Conservation (phyloP, 2,797 vertebrate genomes). For the Lutjanus argentimaculatus region DNA sequence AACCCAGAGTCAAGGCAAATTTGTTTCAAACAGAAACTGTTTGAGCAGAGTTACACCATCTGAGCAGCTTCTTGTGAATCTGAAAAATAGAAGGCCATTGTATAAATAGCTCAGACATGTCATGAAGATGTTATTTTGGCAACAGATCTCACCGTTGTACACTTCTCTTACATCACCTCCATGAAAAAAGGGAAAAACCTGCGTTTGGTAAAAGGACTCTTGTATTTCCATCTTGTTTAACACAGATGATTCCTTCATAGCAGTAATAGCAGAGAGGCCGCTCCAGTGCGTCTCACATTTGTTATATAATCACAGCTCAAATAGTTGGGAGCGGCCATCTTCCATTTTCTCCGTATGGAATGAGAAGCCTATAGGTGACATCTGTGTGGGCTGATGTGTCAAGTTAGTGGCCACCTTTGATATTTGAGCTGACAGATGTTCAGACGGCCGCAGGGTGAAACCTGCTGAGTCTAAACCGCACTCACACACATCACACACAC, state of each 20-base stretch:
- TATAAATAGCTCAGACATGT: not conserved
- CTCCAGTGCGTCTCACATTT: not conserved
- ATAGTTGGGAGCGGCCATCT: slow-evolving; percentile 29
- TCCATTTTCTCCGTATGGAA: slow-evolving; percentile 41
- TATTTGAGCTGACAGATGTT: slow-evolving; percentile 76
- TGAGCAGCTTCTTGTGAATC: not conserved
- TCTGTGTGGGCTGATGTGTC: slow-evolving; percentile 46
- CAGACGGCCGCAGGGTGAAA: slow-evolving; percentile 54
- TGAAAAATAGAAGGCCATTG: not conserved
- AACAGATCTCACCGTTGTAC: not conserved
- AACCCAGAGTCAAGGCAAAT: slow-evolving; percentile 10
- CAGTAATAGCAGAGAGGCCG: not conserved
- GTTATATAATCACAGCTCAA: slow-evolving; percentile 27
- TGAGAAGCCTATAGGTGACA: slow-evolving; percentile 52
- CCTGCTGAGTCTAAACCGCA: slow-evolving; percentile 27
- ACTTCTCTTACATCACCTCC: not conserved
- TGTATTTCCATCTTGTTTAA: not conserved
- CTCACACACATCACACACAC: slow-evolving; percentile 25
- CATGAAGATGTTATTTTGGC: not conserved
- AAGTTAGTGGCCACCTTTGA: slow-evolving; percentile 69
- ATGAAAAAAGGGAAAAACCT: not conserved
- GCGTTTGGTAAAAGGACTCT: not conserved
- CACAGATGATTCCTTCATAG: not conserved
- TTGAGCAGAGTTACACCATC: slow-evolving; percentile 2
- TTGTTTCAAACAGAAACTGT: not conserved